A percentile compares a stretch with the other conserved stretches of the same genome.
phyloP scores from a whole-genome alignment of 2,797 vertebrate species.

The Micromesistius poutassou region DNA sequence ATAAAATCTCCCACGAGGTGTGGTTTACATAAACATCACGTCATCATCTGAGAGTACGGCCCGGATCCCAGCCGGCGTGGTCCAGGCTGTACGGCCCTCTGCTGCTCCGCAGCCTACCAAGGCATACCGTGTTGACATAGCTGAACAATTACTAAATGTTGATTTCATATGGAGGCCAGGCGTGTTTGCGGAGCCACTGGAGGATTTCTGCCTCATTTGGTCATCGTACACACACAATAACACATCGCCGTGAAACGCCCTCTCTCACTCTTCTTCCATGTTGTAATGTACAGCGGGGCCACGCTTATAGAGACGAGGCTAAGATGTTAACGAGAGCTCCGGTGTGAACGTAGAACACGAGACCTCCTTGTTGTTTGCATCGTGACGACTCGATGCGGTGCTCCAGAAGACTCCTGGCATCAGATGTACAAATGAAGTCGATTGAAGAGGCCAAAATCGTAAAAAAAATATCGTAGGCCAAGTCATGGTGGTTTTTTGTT shows the following conservation, averaged over 20 bases:
- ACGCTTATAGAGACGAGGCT: not conserved
- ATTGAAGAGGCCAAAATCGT: not conserved
- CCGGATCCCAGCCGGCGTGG: constrained; percentile 29
- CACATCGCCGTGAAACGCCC: not conserved
- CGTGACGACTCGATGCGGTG: too few relatives aligned
- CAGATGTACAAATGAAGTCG: not conserved
- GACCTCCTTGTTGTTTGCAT: not conserved
- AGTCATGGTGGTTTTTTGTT: not conserved
- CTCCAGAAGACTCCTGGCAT: not conserved
- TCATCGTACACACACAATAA: constrained; percentile 42
- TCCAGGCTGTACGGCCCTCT: constrained; percentile 26
- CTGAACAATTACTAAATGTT: constrained; percentile 62
- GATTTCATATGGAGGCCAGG: constrained; percentile 60
- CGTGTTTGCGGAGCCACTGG: constrained; percentile 65
- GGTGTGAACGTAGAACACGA: not conserved
- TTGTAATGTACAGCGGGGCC: not conserved
- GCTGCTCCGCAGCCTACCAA: constrained; percentile 45
- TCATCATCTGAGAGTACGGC: not conserved
- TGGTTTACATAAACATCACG: constrained; percentile 17
- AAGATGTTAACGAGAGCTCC: not conserved
- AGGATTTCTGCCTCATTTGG: constrained; percentile 68
- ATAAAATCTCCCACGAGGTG: not conserved
- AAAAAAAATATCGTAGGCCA: not conserved
- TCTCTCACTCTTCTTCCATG: not conserved
- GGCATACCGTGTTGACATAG: constrained; percentile 55